Base-by-base conservation (phyloP, 1,140 invertebrate genomes). In the Trachymyrmex cornetzi region DNA sequence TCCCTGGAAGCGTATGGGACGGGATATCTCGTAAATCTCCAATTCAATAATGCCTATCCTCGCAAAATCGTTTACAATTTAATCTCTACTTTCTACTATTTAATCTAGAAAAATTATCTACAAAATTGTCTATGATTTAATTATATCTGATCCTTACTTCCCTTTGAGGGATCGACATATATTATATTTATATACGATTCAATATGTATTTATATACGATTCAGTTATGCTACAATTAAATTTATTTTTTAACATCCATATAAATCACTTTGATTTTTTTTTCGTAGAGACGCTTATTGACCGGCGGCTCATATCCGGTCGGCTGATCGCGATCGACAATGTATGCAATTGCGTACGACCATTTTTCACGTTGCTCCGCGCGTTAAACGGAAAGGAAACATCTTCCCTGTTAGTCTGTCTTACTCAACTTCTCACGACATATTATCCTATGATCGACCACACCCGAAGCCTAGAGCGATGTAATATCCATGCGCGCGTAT, bases 371-470 rank as follows among this genome's bases (percentile, higher is more conserved):
- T 57, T 27, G 53, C 38, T 24, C 30, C 50, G 64, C 48, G 22
- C 34, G 77, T 69, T 14, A 81, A 81, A 34, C 48, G 44, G 63
- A 77, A 77, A 34, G 44, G 63, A 77, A 77, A 34, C 30, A 22
- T 79, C 74, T 85, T 77, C 34, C 22, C 48, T 38, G 63, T 81
- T 81, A 71, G 66, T 57, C 53, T 22, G 48, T 79, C 79, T 74
- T 27, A 67, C 53, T 82, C 44, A 66, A 27, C 34, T 59, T 77
- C 86, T 91, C 85, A 77, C 81, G 87, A 87, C 69, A 87, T 86
- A 89, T 90, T 89, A 92, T 92, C 91, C 90, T 86, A 87, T 77
- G 87, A 93, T 93, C 92, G 92, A 90, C 92, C 92, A 93, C 92
- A 93, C 92, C 92, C 90, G 92, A 90, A 91, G 87, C 91, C 91